Evolutionary conservation across 2,888 invertebrate genomes (phyloP).

Genomic region (Macrophya annulata): DNA sequence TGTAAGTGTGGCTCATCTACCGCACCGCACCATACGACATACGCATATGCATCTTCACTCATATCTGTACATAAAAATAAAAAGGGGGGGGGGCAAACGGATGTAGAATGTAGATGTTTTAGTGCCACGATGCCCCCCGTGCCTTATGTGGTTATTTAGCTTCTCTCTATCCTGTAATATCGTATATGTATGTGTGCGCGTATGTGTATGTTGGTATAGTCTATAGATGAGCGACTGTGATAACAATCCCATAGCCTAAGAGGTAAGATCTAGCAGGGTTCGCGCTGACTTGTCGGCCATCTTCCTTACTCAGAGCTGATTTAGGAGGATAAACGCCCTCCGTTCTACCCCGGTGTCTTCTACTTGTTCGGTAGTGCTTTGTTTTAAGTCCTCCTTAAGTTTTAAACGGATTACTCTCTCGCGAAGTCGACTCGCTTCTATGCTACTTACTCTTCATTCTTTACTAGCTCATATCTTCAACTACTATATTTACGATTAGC

Average conservation of each 20-base stretch:
- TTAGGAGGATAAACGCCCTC: slow-evolving; percentile 49
- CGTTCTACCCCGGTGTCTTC: slow-evolving; percentile 23
- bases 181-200: neutral
- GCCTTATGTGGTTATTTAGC: neutral
- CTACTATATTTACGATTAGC: slow-evolving; percentile 5
- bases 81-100: slow-evolving; percentile 8
- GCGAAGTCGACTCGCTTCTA: slow-evolving; percentile 1
- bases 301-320: slow-evolving; percentile 49
- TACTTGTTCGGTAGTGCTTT: slow-evolving; percentile 49
- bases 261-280: slow-evolving; percentile 37
- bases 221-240: slow-evolving; percentile 46
- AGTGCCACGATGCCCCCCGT: slow-evolving; percentile 6
- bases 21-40: slow-evolving; percentile 6
- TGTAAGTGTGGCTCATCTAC: slow-evolving; percentile 21
- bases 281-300: slow-evolving; percentile 53
- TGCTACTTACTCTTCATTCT: slow-evolving; percentile 8
- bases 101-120: slow-evolving; percentile 2
- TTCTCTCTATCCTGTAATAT: neutral
- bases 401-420: slow-evolving; percentile 20
- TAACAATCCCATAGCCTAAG: slow-evolving; percentile 17
- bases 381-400: slow-evolving; percentile 48
- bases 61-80: neutral
- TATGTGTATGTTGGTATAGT: slow-evolving; percentile 8
- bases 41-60: neutral
- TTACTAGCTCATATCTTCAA: slow-evolving; percentile 9